Evolutionary conservation across 2,888 invertebrate species (phyloP).

Genomic region (Augochlorella aurata): DNA sequence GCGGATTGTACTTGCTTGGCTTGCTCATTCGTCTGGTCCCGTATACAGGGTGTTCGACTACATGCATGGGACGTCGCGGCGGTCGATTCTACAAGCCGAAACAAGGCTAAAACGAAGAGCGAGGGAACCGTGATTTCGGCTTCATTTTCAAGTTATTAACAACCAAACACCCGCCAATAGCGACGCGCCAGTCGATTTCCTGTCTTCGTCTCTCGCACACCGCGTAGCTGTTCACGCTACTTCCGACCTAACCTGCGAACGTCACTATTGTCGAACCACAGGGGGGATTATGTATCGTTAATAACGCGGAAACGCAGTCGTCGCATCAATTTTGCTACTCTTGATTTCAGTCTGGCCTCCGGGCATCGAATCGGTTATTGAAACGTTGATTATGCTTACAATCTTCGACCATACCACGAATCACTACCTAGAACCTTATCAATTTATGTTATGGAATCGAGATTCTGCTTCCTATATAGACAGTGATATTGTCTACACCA

Average conservation of each 20-base stretch:
- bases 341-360: background rate
- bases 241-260: background rate
- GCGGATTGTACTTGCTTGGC: slow-evolving; percentile 34
- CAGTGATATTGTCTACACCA: no score
- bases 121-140: background rate
- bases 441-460: no score
- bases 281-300: background rate
- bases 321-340: background rate
- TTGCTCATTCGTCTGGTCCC: slow-evolving; percentile 34
- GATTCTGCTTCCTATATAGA: no score
- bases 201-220: background rate
- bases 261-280: background rate
- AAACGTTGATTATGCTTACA: background rate
- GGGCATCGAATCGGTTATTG: background rate
- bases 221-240: background rate
- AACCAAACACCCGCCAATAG: background rate
- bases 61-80: background rate
- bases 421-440: no score
- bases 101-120: background rate
- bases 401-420: no score
- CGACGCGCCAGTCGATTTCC: background rate
- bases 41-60: slow-evolving; percentile 5
- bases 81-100: background rate
- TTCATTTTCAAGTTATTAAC: background rate
- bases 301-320: background rate